These are phyloP conservation scores for Anticlea derivata DNA, from an alignment of 2,888 invertebrate genomes.

Conservation along the genomic window DNA sequence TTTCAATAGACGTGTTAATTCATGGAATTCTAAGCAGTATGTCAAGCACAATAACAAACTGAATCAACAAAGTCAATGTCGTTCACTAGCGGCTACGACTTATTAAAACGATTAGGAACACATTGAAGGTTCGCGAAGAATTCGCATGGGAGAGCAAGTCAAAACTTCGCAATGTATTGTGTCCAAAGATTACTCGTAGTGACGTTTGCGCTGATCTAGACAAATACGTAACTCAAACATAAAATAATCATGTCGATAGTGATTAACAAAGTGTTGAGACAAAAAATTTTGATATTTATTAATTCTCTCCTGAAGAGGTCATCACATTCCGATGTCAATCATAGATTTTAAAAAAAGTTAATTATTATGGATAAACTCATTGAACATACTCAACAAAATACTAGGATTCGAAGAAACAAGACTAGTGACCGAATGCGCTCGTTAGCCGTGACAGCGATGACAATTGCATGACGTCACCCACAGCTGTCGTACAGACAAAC, in stretches of 20 bases:
- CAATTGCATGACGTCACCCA: constrained; percentile 78
- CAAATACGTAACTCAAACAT: no score
- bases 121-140: constrained; percentile 21
- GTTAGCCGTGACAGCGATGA: constrained; percentile 79
- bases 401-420: neutral
- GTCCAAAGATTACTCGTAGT: neutral
- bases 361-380: no score
- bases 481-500: constrained; percentile 36
- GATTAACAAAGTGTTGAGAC: no score
- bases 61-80: constrained; percentile 52
- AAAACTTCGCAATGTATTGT: constrained; percentile 19
- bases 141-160: neutral
- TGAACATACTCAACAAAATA: no score
- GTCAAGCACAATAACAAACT: constrained; percentile 36
- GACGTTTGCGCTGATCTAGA: neutral
- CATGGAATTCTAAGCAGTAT: constrained; percentile 15
- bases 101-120: constrained; percentile 17
- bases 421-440: constrained; percentile 55
- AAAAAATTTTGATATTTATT: no score
- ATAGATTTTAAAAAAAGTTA: no score
- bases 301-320: no score
- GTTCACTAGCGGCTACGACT: constrained; percentile 4
- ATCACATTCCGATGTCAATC: no score
- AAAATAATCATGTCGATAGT: no score
- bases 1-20: constrained; percentile 28